Evolutionary conservation across 2,113 vertebrate genomes (phyloP), one percentile per base, ranked within the genome.

Genomic region (Corapipo altera): DNA sequence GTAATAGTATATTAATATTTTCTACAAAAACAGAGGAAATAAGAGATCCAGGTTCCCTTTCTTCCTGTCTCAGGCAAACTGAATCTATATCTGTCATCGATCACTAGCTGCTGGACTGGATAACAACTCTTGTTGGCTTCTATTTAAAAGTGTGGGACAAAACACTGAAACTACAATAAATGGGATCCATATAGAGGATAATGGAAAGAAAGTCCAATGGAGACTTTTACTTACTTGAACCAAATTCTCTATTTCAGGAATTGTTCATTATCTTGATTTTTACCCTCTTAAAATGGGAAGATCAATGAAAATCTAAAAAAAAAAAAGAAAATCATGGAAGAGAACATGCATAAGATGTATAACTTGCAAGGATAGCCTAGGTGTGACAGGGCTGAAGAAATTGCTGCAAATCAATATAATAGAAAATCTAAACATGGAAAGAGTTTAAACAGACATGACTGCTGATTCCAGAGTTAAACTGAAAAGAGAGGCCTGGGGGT

Each of bases 391-490:
- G 44, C 24, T 92, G 65, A 89, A 84, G 51, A 72, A 91, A 88
- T 49, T 67, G 7, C 65, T 74, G 22, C 32, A 84, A 90, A 94
- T 85, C 67, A 41, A 44, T 70, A 33, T 15, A 85, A 78, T 44
- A 32, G 11, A 58, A 57, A 77, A 86, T 49, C 67, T 81, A 84
- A 92, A 88, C 54, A 91, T 49, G 18, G 22, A 91, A 93, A 90
- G 65, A 88, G 51, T 74, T 89, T 83, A 85, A 85, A 81, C 48
- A 69, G 22, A 76, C 85, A 9, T 65, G 79, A 78, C 52, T 84
- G 49, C 57, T 90, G 86, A 93, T 95, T 94, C 64, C 77, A 19
- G 20, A 94, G 52, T 86, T 92, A 75, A 95, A 93, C 32, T 61
- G 57, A 55, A 94, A 80, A 94, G 67, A 59, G 51, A 91, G 57